Conservation (phyloP, 2,113 vertebrate species). For the Hyperoodon ampullatus region DNA sequence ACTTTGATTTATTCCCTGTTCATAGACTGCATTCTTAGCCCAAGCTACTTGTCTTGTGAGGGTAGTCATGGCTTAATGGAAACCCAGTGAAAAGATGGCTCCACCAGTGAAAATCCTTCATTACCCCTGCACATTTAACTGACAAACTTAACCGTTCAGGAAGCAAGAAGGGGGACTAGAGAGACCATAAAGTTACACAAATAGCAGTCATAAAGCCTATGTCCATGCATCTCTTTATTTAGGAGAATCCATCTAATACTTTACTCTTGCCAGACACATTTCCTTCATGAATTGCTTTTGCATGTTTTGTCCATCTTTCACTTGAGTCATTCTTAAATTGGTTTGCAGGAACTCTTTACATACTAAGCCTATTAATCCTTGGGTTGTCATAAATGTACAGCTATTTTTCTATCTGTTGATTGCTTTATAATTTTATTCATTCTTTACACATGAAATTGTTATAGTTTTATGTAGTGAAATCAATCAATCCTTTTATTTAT, state of each 20-base stretch:
- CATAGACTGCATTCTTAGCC: background rate
- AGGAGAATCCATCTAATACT: background rate
- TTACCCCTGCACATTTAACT: background rate
- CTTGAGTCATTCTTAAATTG: background rate
- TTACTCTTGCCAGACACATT: background rate
- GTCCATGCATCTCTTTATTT: background rate
- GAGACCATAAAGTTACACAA: background rate
- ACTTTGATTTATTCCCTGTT: background rate
- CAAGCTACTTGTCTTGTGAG: background rate
- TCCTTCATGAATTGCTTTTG: conserved; percentile 3
- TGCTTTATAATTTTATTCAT: conserved; percentile 26
- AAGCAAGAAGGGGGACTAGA: background rate
- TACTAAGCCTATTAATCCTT: background rate
- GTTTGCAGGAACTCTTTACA: conserved; percentile 6
- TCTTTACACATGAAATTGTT: conserved; percentile 3
- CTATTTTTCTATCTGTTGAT: conserved; percentile 42
- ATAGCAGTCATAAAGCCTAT: background rate
- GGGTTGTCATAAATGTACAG: background rate
- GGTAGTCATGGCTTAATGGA: background rate
- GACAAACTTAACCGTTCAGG: background rate
- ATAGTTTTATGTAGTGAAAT: conserved; percentile 29
- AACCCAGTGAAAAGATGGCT: background rate
- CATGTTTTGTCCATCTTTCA: conserved; percentile 19
- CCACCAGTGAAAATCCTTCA: conserved; percentile 7
- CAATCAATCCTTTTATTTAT: background rate